Evolutionary conservation across 2,888 invertebrate species (phyloP), one percentile per base, ranked within the genome.

Genomic region (Hoplodrina ambigua): DNA sequence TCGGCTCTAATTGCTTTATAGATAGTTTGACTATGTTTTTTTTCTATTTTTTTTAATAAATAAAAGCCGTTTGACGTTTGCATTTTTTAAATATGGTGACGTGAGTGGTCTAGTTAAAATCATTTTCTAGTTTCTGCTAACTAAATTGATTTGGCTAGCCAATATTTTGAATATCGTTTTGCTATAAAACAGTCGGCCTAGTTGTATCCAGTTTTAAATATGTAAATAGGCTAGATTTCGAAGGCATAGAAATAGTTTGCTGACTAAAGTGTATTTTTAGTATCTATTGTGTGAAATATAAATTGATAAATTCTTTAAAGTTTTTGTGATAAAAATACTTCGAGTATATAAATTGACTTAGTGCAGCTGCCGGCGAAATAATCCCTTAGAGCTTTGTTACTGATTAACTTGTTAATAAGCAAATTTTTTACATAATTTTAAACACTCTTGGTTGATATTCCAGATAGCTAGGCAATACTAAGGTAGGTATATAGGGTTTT

Each of bases 1-100:
- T 78, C 41, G 33, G 58, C 8, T 81, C 72, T 71, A 76, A 83
- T 84, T 72, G 76, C 55, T 79, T 76, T 74, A 84, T 75, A 82
- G 69, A 80, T 71, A 74, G 67, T 69, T 64, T 57, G 30, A n/a
- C 4, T 55, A 55, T 30, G 19, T 44, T 59, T 66, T 80, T 68
- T 25, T 25, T 25, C n/a, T 25, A 25, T 25, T 25, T 25, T n/a
- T 55, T 81, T 68, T 46, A 19, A 19, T 68, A 75, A 64, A 71
- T 67, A 66, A 46, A 78, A 60, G 11, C 25, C 0, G 59, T 53
- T 58, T 72, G 75, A 78, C 46, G 59, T 70, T 56, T 56, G 56
- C 52, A 8, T 69, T 77, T 72, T 44, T 66, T 69, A 64, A 69
- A 80, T 59, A 58, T 52, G 57, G 49, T 73, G 70, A 61, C 63